Conservation (phyloP, 2,113 vertebrate genomes). For the Numida meleagris region DNA sequence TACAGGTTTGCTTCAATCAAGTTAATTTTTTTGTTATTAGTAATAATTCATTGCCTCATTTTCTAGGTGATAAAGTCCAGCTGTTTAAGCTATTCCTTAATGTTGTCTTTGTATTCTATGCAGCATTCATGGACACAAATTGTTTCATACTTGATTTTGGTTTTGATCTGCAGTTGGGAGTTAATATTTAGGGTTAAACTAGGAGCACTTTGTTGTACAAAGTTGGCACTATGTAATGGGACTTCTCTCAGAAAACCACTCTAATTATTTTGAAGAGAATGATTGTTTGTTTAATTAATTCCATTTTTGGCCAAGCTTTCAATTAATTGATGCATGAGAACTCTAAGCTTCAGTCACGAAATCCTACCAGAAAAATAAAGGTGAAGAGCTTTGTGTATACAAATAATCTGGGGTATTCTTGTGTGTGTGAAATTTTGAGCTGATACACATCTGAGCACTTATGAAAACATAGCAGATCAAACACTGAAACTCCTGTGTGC, state of each 20-base stretch:
- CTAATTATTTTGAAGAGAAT: neutral
- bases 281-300: neutral
- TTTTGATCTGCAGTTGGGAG: neutral
- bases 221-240: accelerated
- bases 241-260: neutral
- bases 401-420: neutral
- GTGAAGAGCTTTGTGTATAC: neutral
- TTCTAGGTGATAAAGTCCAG: neutral
- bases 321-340: neutral
- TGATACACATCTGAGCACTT: neutral
- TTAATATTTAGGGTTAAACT: neutral
- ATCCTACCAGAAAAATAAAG: neutral
- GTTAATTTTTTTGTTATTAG: neutral
- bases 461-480: neutral
- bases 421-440: neutral
- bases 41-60: neutral
- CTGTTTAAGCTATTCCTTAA: neutral
- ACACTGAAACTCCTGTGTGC: accelerated
- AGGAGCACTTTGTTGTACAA: neutral
- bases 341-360: neutral
- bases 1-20: neutral
- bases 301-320: neutral
- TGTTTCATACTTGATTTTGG: neutral
- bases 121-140: accelerated
- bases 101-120: accelerated